phyloP scores from a whole-genome alignment of 2,888 invertebrate genomes.

The Coecobrya sp. region DNA sequence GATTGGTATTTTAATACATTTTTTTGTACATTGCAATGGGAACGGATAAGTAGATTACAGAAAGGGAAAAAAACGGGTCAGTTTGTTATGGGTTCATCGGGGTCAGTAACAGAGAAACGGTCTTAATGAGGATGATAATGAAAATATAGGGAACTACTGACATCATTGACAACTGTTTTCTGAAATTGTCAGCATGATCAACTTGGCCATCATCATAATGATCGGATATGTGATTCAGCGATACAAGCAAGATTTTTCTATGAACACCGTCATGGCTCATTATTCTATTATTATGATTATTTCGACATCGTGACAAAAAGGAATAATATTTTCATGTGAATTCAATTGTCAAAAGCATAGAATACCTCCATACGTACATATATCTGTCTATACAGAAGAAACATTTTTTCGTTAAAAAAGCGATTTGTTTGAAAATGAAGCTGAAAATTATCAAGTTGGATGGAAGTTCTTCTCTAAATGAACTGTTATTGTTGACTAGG shows the following conservation, averaged over 20 bases:
- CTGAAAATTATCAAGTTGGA: conserved; percentile 53
- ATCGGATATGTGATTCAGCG: conserved; percentile 15
- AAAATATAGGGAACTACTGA: conserved; percentile 32
- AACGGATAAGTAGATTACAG: conserved; percentile 26
- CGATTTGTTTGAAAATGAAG: conserved; percentile 57
- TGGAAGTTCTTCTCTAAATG: conserved; percentile 51
- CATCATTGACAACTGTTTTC: conserved; percentile 50
- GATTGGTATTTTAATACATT: conserved; percentile 8
- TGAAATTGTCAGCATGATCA: conserved; percentile 43
- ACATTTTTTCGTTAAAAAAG: conserved; percentile 37
- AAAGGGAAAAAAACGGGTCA: conserved; percentile 55
- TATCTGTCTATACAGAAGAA: background rate
- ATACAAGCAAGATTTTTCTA: conserved; percentile 17
- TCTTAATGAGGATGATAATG: conserved; percentile 40
- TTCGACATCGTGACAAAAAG: conserved; percentile 69
- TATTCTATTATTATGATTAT: conserved; percentile 57
- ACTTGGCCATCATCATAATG: conserved; percentile 35
- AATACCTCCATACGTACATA: background rate
- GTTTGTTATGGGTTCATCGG: conserved; percentile 56
- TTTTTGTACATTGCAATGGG: background rate
- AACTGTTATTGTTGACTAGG: conserved; percentile 70
- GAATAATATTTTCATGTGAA: conserved; percentile 57
- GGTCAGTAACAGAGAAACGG: conserved; percentile 55
- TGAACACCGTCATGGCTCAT: conserved; percentile 39
- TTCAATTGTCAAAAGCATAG: conserved; percentile 62